phyloP scores from a whole-genome alignment of 1,140 invertebrate species.

The Rhyacophila brunnea region DNA sequence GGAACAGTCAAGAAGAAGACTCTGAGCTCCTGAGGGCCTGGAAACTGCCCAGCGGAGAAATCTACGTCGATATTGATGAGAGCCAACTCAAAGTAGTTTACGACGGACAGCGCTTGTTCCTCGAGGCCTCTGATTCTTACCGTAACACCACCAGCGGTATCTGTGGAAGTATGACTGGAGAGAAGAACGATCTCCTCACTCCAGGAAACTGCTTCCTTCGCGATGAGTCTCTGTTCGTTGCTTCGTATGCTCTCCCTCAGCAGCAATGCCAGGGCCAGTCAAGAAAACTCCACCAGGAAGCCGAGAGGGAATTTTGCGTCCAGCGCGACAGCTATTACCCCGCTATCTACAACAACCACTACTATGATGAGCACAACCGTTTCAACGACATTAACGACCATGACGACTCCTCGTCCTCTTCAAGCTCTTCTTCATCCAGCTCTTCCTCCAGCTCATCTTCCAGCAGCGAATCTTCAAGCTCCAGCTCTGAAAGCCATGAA shows the following conservation, averaged over 20 bases:
- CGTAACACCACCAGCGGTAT: slow-evolving; percentile 58
- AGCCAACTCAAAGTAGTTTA: slow-evolving; percentile 52
- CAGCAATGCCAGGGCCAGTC: slow-evolving; percentile 41
- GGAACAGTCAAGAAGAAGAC: background rate
- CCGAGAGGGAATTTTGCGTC: slow-evolving; percentile 44
- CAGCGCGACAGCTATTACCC: slow-evolving; percentile 40
- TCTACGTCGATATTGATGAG: slow-evolving; percentile 51
- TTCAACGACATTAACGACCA: slow-evolving; percentile 31
- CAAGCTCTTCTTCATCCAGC: slow-evolving; percentile 23
- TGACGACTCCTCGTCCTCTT: slow-evolving; percentile 34
- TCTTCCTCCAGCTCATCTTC: slow-evolving; percentile 33
- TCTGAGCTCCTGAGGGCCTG: slow-evolving; percentile 39
- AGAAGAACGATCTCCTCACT: slow-evolving; percentile 59
- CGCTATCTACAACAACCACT: slow-evolving; percentile 41
- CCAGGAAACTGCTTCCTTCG: slow-evolving; percentile 57
- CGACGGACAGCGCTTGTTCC: slow-evolving; percentile 54
- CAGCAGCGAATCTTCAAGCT: background rate
- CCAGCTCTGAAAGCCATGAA: slow-evolving; percentile 1
- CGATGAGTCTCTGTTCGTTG: slow-evolving; percentile 55
- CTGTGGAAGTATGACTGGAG: slow-evolving; percentile 62
- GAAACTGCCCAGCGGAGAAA: slow-evolving; percentile 51
- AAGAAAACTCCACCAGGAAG: slow-evolving; percentile 41
- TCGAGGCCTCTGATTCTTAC: slow-evolving; percentile 45
- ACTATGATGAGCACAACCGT: slow-evolving; percentile 18
- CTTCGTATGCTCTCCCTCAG: slow-evolving; percentile 54